Evolutionary conservation across 2,888 invertebrate species (phyloP).

Genomic region (Eumerus sabulonum): DNA sequence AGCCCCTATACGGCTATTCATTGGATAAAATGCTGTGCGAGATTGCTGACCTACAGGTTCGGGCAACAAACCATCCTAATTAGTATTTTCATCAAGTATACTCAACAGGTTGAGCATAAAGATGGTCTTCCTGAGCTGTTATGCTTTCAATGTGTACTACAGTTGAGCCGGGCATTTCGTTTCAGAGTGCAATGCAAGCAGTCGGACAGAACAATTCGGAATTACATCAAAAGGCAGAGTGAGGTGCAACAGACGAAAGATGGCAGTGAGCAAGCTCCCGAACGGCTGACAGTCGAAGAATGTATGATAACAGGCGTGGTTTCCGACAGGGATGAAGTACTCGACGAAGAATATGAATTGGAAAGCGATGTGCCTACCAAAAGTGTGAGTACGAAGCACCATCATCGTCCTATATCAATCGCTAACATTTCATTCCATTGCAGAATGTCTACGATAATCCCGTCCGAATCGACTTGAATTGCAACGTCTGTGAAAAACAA

Average conservation of each 20-base stretch:
- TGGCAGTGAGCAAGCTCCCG: too few relatives aligned
- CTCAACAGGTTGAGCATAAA: conserved; percentile 77
- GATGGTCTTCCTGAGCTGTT: conserved; percentile 80
- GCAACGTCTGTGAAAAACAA: conserved; percentile 69
- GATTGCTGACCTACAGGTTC: conserved; percentile 78
- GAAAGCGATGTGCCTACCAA: background rate
- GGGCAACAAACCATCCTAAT: background rate
- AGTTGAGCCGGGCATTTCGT: conserved; percentile 80
- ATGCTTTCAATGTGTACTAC: conserved; percentile 80
- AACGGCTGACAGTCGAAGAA: too few relatives aligned
- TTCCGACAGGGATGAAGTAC: background rate
- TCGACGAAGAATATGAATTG: background rate
- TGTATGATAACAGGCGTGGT: background rate
- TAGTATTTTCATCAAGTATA: background rate
- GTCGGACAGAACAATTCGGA: conserved; percentile 78
- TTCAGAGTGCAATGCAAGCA: conserved; percentile 80
- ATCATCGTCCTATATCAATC: too few relatives aligned
- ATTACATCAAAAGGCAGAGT: background rate
- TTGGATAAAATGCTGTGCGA: conserved; percentile 80
- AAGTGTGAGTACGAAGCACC: too few relatives aligned
- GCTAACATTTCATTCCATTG: too few relatives aligned
- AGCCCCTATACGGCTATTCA: conserved; percentile 79
- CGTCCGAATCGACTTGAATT: background rate
- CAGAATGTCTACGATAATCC: too few relatives aligned
- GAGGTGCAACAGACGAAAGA: too few relatives aligned